phyloP scores from a whole-genome alignment of 2,797 vertebrate genomes.

The Lagocephalus sceleratus region DNA sequence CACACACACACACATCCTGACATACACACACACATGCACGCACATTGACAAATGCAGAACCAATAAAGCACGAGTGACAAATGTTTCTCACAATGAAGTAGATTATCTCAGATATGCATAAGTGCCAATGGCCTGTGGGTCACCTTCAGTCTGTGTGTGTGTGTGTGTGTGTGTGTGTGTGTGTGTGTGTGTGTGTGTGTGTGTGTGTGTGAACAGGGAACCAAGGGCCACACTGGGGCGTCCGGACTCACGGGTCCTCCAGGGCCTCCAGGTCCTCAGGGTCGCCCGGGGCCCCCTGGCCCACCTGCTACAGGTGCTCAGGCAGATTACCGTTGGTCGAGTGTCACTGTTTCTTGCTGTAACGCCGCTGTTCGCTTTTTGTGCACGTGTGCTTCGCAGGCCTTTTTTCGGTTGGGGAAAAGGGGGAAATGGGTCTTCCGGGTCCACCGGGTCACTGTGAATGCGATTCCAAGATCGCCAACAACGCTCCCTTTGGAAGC shows the following conservation, averaged over 20 bases:
- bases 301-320: slow-evolving; percentile 80
- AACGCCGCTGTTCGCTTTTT: not conserved
- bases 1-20: too few relatives aligned
- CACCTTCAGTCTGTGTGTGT: slow-evolving; percentile 10
- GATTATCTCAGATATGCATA: slow-evolving; percentile 19
- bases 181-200: slow-evolving; percentile 6
- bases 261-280: slow-evolving; percentile 83
- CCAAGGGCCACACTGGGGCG: slow-evolving; percentile 81
- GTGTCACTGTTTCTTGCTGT: not conserved
- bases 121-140: slow-evolving; percentile 15
- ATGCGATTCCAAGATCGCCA: slow-evolving; percentile 75
- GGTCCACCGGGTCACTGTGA: slow-evolving; percentile 87
- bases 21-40: not conserved
- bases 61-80: not conserved
- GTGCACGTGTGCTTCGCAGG: slow-evolving; percentile 63
- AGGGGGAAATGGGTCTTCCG: slow-evolving; percentile 87
- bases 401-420: slow-evolving; percentile 85
- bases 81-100: not conserved
- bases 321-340: not conserved
- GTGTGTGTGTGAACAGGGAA: slow-evolving; percentile 72
- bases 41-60: too few relatives aligned
- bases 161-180: slow-evolving; percentile 6
- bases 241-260: slow-evolving; percentile 81
- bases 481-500: slow-evolving; percentile 79
- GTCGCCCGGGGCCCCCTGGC: slow-evolving; percentile 86